Evolutionary conservation across 2,113 vertebrate species (phyloP).

Genomic region (Oreocharis arfaki): DNA sequence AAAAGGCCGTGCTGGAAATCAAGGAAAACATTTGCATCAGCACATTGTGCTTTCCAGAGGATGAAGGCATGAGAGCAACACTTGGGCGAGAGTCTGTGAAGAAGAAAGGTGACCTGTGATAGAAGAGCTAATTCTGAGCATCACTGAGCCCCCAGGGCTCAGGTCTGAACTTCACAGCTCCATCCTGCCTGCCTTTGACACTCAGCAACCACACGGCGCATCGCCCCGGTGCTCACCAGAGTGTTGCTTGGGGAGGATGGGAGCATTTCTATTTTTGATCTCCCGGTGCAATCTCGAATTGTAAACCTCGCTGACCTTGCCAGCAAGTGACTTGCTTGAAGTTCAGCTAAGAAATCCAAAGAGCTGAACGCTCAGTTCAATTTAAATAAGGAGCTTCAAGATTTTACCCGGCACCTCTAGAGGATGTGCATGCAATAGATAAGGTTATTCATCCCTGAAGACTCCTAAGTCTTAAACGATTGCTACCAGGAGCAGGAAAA

Average conservation of each 20-base stretch:
- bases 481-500: slow-evolving; percentile 8
- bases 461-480: slow-evolving; percentile 9
- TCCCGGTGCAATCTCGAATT: background rate
- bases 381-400: slow-evolving; percentile 23
- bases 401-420: background rate
- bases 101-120: background rate
- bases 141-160: background rate
- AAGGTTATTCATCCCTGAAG: slow-evolving; percentile 22
- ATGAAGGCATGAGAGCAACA: background rate
- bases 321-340: background rate
- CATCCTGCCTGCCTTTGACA: background rate
- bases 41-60: background rate
- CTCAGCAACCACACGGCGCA: background rate
- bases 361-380: background rate
- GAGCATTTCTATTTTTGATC: background rate
- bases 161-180: background rate
- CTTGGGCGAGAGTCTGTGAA: background rate
- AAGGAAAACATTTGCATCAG: background rate
- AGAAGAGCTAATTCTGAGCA: background rate
- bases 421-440: slow-evolving; percentile 11
- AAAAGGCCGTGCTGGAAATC: background rate
- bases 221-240: accelerated
- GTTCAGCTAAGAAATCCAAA: slow-evolving; percentile 13
- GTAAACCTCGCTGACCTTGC: background rate
- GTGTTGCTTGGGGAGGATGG: background rate